Percentiles rank a stretch among this genome's conserved stretches.
Conservation (phyloP, 2,888 invertebrate species). For the Drosophila anomelani region DNA sequence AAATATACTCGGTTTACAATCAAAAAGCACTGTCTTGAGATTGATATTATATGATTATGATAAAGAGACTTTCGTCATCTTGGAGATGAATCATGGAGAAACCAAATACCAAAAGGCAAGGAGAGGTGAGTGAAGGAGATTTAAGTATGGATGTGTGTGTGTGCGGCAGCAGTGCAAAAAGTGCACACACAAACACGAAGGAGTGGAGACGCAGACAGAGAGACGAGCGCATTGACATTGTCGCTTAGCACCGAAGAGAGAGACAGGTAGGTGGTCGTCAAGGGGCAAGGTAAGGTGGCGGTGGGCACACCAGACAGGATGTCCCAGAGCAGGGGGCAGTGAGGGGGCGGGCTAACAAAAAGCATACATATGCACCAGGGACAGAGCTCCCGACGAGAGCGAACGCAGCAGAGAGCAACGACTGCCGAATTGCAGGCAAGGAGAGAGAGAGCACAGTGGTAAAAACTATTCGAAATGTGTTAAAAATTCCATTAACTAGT, state of each 20-base stretch:
- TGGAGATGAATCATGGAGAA: constrained; percentile 68
- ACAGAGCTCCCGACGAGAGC: constrained; percentile 21
- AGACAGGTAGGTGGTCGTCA: constrained; percentile 62
- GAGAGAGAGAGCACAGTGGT: constrained; percentile 38
- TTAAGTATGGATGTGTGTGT: constrained; percentile 38
- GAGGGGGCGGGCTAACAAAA: constrained; percentile 16
- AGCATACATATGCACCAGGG: constrained; percentile 35
- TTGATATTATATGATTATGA: constrained; percentile 2
- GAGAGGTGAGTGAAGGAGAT: constrained; percentile 26
- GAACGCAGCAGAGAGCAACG: constrained; percentile 17
- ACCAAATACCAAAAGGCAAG: constrained; percentile 45
- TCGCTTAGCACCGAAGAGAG: constrained; percentile 55
- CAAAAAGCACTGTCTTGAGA: constrained; percentile 28
- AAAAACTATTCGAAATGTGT: too few relatives aligned
- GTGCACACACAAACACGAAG: constrained; percentile 53
- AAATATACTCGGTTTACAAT: constrained; percentile 43
- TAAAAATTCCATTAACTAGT: background rate
- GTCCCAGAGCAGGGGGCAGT: constrained; percentile 20
- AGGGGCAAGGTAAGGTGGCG: constrained; percentile 14
- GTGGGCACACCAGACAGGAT: constrained; percentile 61
- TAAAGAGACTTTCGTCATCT: constrained; percentile 52
- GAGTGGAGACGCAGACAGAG: constrained; percentile 15
- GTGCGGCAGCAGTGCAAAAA: constrained; percentile 66
- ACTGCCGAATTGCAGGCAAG: constrained; percentile 11
- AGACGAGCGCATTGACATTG: constrained; percentile 73